Percentiles rank a stretch among this genome's conserved stretches.
phyloP scores from a whole-genome alignment of 2,888 invertebrate genomes.

The Cataglyphis rosenhaueri region DNA sequence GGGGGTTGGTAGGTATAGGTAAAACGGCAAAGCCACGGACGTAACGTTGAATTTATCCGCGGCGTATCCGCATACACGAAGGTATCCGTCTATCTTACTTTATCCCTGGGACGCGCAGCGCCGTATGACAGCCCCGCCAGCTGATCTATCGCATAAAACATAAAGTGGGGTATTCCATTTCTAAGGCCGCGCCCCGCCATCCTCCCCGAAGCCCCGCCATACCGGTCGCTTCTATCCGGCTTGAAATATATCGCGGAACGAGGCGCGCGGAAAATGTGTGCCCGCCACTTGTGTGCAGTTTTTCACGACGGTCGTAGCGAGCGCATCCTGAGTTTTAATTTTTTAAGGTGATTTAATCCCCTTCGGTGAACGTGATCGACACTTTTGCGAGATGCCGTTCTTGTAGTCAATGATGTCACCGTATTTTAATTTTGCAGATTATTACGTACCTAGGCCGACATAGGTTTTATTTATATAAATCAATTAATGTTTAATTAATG shows the following conservation, averaged over 20 bases:
- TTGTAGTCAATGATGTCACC: slow-evolving; percentile 9
- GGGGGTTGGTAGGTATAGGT: slow-evolving; percentile 74
- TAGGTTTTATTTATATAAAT: not conserved
- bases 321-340: slow-evolving; percentile 61
- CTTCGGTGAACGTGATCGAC: slow-evolving; percentile 46
- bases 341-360: slow-evolving; percentile 59
- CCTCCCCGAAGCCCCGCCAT: slow-evolving; percentile 31
- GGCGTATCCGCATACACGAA: slow-evolving; percentile 79
- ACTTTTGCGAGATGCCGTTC: slow-evolving; percentile 51
- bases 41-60: slow-evolving; percentile 84
- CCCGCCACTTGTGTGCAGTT: slow-evolving; percentile 48
- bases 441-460: not conserved
- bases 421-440: not conserved
- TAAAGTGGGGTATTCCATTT: slow-evolving; percentile 85
- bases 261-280: slow-evolving; percentile 71
- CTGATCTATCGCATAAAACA: slow-evolving; percentile 85
- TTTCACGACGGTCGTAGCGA: slow-evolving; percentile 50
- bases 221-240: slow-evolving; percentile 62
- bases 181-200: slow-evolving; percentile 78
- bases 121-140: slow-evolving; percentile 84
- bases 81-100: slow-evolving; percentile 85
- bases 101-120: slow-evolving; percentile 83
- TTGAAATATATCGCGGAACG: slow-evolving; percentile 82
- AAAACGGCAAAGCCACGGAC: slow-evolving; percentile 82
- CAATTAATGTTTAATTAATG: not conserved